phyloP scores from a whole-genome alignment of 2,113 vertebrate species.

The Falcunculus frontatus region DNA sequence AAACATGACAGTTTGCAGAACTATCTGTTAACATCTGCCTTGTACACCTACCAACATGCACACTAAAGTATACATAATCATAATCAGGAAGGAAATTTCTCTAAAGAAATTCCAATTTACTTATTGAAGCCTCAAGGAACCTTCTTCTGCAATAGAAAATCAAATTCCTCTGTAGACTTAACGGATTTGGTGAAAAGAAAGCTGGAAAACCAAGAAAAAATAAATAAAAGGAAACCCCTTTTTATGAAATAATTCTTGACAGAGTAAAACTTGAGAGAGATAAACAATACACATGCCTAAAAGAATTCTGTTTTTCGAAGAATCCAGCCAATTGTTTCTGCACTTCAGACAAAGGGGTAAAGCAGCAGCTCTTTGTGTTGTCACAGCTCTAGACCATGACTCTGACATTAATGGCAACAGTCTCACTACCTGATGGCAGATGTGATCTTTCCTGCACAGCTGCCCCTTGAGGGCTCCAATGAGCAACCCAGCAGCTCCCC shows the following conservation, averaged over 20 bases:
- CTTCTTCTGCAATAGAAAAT: neutral
- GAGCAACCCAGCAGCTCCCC: neutral
- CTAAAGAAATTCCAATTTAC: neutral
- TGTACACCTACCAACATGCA: neutral
- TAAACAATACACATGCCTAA: neutral
- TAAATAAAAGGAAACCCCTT: neutral
- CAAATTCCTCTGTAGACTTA: neutral
- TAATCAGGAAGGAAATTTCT: neutral
- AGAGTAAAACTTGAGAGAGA: neutral
- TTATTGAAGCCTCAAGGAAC: neutral
- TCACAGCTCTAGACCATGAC: neutral
- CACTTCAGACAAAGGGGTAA: neutral
- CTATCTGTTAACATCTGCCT: neutral
- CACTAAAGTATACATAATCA: neutral
- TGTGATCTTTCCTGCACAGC: accelerated
- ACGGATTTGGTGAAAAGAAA: neutral
- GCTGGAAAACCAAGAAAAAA: neutral
- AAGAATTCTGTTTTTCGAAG: neutral
- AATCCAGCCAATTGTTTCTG: neutral
- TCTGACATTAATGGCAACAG: neutral
- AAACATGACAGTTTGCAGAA: neutral
- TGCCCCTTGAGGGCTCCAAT: neutral
- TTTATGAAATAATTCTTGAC: neutral
- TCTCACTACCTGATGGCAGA: neutral
- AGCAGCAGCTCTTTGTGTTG: neutral